Conservation (phyloP, 1,140 invertebrate genomes). For the Heliconius melpomene region DNA sequence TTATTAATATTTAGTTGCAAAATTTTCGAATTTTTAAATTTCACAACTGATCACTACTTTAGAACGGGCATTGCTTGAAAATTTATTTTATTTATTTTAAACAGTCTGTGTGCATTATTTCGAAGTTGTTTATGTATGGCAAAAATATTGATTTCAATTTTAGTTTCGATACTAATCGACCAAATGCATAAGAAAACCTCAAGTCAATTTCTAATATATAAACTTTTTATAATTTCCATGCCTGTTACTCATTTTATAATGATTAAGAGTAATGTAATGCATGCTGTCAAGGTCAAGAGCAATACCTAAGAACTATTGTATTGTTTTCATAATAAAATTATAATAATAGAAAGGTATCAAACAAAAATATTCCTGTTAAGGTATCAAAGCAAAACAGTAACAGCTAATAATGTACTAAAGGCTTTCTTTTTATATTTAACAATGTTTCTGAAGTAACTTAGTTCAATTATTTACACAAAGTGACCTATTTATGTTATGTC, state of each 20-base stretch:
- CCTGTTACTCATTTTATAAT: not conserved
- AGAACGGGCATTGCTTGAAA: too few relatives aligned
- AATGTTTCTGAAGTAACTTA: too few relatives aligned
- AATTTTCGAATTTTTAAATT: too few relatives aligned
- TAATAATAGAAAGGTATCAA: not conserved
- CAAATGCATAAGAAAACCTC: not conserved
- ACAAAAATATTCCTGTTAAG: not conserved
- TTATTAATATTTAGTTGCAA: too few relatives aligned
- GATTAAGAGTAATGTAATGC: not conserved
- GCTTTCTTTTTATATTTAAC: not conserved
- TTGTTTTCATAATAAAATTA: not conserved
- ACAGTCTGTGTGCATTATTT: too few relatives aligned
- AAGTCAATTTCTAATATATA: not conserved
- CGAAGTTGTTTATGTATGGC: too few relatives aligned
- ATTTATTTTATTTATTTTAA: too few relatives aligned
- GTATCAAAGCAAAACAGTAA: not conserved
- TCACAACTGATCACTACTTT: too few relatives aligned
- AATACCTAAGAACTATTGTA: not conserved
- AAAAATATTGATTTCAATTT: too few relatives aligned
- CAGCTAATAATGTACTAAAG: not conserved
- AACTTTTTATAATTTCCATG: not conserved
- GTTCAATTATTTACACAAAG: not conserved
- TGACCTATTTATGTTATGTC: not conserved
- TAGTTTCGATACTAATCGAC: too few relatives aligned
- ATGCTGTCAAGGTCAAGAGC: not conserved